Conservation (phyloP, 2,113 vertebrate genomes). For the Mormyrus iriodes region DNA sequence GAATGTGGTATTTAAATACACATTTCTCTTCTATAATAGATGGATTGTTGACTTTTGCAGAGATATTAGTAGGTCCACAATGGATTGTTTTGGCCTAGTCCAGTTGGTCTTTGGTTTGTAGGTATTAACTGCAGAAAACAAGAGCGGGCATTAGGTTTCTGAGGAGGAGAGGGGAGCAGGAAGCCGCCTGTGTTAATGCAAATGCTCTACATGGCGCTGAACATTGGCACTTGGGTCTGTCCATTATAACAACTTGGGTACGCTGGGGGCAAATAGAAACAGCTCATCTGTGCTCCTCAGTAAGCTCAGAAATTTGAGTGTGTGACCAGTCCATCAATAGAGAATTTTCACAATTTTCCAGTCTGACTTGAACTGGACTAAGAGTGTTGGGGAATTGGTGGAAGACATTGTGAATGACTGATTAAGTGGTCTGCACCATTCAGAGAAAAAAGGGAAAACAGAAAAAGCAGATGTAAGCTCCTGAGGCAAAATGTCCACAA, state of each 20-base stretch:
- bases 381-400: background rate
- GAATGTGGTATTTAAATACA: background rate
- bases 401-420: background rate
- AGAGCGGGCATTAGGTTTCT: background rate
- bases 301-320: background rate
- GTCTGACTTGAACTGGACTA: background rate
- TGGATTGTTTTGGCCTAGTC: background rate
- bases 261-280: background rate
- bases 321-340: conserved; percentile 3
- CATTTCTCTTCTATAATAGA: conserved; percentile 10
- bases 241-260: background rate
- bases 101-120: background rate
- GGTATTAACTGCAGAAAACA: background rate
- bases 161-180: background rate
- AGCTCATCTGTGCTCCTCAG: background rate
- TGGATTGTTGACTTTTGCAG: background rate
- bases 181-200: background rate
- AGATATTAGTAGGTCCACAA: background rate
- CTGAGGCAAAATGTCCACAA: background rate
- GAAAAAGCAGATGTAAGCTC: background rate
- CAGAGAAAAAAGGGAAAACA: background rate
- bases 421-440: background rate
- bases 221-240: background rate
- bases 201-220: background rate
- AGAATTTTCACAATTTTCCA: background rate